Conservation (phyloP, 2,113 vertebrate species). For the Larimichthys crocea region DNA sequence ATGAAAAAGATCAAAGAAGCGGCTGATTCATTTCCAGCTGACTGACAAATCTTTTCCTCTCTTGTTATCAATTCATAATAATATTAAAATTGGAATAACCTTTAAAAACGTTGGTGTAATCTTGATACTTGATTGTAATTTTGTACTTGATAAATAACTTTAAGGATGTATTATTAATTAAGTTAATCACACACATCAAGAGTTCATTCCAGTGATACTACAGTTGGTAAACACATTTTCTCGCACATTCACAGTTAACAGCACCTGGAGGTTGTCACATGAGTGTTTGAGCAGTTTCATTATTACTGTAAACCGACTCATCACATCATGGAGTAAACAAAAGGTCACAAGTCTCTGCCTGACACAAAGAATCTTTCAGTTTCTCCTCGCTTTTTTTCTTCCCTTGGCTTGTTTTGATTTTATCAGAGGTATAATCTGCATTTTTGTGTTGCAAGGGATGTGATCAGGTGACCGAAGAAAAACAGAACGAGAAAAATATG, state of each 20-base stretch:
- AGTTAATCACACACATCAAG: neutral
- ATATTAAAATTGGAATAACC: neutral
- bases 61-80: neutral
- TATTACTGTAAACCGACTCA: neutral
- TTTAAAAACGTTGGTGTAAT: neutral
- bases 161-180: neutral
- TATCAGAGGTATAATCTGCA: constrained; percentile 5
- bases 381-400: neutral
- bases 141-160: too few relatives aligned
- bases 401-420: neutral
- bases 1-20: neutral
- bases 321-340: constrained; percentile 6
- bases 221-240: neutral
- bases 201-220: neutral
- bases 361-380: constrained; percentile 8
- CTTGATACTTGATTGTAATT: too few relatives aligned
- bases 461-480: neutral
- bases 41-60: neutral
- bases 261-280: constrained; percentile 22
- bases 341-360: neutral
- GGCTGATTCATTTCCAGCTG: neutral
- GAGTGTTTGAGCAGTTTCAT: constrained; percentile 19
- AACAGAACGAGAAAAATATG: neutral
- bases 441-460: neutral
- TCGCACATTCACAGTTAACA: neutral